Percentiles rank a stretch among this genome's conserved stretches.
These are phyloP conservation scores for Aspidoscelis tigris DNA, from an alignment of 2,113 vertebrate genomes.

Conservation along the genomic window DNA sequence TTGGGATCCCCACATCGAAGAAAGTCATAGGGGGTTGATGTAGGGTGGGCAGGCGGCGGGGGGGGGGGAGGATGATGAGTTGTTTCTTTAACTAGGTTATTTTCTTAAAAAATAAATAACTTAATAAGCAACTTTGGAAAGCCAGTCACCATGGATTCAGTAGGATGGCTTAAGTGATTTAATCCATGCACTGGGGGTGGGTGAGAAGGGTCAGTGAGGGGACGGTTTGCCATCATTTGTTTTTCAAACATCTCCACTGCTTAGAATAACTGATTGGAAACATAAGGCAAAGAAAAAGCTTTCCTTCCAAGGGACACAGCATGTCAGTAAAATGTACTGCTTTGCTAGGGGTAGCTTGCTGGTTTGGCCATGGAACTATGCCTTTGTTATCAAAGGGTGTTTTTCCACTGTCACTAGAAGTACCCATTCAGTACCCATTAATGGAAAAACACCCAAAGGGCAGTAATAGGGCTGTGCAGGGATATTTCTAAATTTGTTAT, in stretches of 20 bases:
- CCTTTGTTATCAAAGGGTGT: no score
- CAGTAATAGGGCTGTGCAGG: no score
- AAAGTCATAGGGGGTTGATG: background rate
- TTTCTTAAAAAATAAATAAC: background rate
- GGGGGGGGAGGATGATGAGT: accelerated
- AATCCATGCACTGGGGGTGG: background rate
- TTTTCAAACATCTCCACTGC: background rate
- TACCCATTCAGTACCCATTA: no score
- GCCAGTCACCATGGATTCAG: no score
- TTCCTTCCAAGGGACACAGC: no score
- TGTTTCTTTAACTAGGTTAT: background rate
- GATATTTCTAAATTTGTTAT: no score
- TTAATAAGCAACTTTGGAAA: background rate
- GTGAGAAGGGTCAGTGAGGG: background rate
- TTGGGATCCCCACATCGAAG: background rate
- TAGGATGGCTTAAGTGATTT: background rate
- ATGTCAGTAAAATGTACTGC: no score
- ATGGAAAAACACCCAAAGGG: no score
- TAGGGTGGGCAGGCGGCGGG: background rate
- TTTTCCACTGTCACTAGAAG: no score
- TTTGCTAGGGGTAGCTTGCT: no score
- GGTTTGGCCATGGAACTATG: no score
- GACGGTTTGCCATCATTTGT: slow-evolving; percentile 32
- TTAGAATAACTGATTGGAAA: background rate
- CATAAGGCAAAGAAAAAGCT: background rate